These are phyloP conservation scores for Pogonophryne albipinna DNA, from an alignment of 2,797 vertebrate genomes.

Conservation along the genomic window DNA sequence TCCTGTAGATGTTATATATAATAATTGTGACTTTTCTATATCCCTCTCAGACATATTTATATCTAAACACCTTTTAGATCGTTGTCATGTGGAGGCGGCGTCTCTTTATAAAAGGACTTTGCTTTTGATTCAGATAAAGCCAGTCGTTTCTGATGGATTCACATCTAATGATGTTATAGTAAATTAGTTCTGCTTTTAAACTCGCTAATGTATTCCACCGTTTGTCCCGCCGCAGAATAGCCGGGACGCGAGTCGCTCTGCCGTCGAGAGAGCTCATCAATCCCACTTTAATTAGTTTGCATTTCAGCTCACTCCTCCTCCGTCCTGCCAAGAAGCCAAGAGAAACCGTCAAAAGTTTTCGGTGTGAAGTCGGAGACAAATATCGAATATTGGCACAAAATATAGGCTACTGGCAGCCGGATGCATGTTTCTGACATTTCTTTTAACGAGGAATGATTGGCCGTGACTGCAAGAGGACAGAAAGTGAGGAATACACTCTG, in stretches of 20 bases:
- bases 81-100: conserved; percentile 36
- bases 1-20: too few species aligned
- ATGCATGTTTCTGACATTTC: conserved; percentile 44
- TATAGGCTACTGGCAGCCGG: conserved; percentile 40
- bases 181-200: conserved; percentile 48
- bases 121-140: conserved; percentile 69
- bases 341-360: conserved; percentile 30
- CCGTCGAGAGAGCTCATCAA: conserved; percentile 54
- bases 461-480: conserved; percentile 38
- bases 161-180: conserved; percentile 24
- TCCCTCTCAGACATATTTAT: neutral
- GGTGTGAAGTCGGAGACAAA: conserved; percentile 38
- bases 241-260: conserved; percentile 26
- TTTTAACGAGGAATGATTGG: conserved; percentile 44
- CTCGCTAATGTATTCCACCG: conserved; percentile 14
- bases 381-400: conserved; percentile 27
- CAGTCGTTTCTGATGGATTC: conserved; percentile 15
- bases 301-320: conserved; percentile 25
- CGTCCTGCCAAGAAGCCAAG: conserved; percentile 30
- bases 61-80: neutral
- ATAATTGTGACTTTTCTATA: neutral
- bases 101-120: conserved; percentile 59
- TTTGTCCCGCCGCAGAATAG: conserved; percentile 36
- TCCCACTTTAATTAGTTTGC: conserved; percentile 58
- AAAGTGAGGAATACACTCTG: conserved; percentile 35